phyloP scores from a whole-genome alignment of 2,113 vertebrate genomes.

The Chionodraco myersi region DNA sequence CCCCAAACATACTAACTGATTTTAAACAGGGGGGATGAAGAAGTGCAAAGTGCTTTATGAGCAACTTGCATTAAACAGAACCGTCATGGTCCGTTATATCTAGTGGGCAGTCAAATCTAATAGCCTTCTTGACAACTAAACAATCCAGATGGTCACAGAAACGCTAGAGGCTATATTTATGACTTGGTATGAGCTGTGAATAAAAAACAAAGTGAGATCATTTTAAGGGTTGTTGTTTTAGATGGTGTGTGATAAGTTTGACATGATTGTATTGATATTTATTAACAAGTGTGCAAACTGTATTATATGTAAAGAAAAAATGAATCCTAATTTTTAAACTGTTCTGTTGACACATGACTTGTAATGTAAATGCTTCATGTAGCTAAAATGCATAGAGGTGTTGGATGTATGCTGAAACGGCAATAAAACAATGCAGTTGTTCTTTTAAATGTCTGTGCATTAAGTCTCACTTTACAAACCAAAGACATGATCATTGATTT shows the following conservation, averaged over 20 bases:
- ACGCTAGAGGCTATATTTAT: slow-evolving; percentile 66
- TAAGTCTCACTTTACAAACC: neutral
- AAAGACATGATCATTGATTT: too few species aligned
- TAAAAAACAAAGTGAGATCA: slow-evolving; percentile 62
- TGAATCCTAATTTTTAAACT: slow-evolving; percentile 85
- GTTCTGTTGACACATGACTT: slow-evolving; percentile 74
- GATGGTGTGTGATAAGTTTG: slow-evolving; percentile 78
- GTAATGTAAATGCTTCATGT: slow-evolving; percentile 84
- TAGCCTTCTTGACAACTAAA: slow-evolving; percentile 61
- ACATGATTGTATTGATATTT: slow-evolving; percentile 87
- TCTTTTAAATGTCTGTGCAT: slow-evolving; percentile 54
- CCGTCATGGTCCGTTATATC: slow-evolving; percentile 25
- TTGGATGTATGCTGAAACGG: slow-evolving; percentile 82
- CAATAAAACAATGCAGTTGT: slow-evolving; percentile 85
- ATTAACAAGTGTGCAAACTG: slow-evolving; percentile 86
- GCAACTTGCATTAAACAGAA: slow-evolving; percentile 29
- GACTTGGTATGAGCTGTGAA: slow-evolving; percentile 77
- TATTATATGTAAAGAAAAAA: slow-evolving; percentile 87
- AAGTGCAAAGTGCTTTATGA: slow-evolving; percentile 37
- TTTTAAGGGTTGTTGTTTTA: slow-evolving; percentile 75
- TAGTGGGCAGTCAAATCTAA: slow-evolving; percentile 38
- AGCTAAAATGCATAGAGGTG: slow-evolving; percentile 80
- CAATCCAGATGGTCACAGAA: slow-evolving; percentile 58
- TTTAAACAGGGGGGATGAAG: slow-evolving; percentile 32
- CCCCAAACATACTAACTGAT: slow-evolving; percentile 23